Evolutionary conservation across 2,797 vertebrate genomes (phyloP), one percentile per base, ranked within the genome.

Genomic region (Diplodus sargus): DNA sequence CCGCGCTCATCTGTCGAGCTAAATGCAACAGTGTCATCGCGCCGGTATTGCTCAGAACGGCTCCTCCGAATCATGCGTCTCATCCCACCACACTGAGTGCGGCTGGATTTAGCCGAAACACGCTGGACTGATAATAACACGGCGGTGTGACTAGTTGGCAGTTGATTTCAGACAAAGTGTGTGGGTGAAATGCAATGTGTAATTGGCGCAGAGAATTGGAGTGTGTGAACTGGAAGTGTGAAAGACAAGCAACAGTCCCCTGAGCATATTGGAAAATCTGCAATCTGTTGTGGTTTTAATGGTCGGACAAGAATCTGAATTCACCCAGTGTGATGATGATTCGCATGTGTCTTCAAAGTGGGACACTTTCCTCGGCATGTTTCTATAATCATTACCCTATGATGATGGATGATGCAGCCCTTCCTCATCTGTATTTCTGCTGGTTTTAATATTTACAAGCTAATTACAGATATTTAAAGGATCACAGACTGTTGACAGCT

Each of bases 211-310:
- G 74, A 85, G 51, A 91, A 80, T 49, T 71, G 15, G 65, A 87
- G 65, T 84, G 84, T 91, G 89, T 77, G 76, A 91, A 89, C 64
- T 75, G 52, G 42, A 81, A 74, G 85, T 91, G 87, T 89, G 83
- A 92, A 90, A 90, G 78, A 87, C 70, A 74, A 85, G 57, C 72
- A 80, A 51, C 79, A 58, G 39, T 87, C 49, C 23, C 68, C 18
- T 23, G 62, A 91, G 70, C 85, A 87, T 86, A 87, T 85, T 87
- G 86, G 86, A 74, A 85, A 86, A 85, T 72, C 28, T 82, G 68
- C 74, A 88, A 53, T 87, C 58, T 74, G 71, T 82, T 81, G 63
- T 65, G 60, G 28, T 71, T 74, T 68, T 64, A 11, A 51, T 49
- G 53, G 58, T 71, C 22, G 23, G 39, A 34, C 56, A 80, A 57